Evolutionary conservation across 2,888 invertebrate genomes (phyloP).

Genomic region (Gastracanthus pulcherrimus): DNA sequence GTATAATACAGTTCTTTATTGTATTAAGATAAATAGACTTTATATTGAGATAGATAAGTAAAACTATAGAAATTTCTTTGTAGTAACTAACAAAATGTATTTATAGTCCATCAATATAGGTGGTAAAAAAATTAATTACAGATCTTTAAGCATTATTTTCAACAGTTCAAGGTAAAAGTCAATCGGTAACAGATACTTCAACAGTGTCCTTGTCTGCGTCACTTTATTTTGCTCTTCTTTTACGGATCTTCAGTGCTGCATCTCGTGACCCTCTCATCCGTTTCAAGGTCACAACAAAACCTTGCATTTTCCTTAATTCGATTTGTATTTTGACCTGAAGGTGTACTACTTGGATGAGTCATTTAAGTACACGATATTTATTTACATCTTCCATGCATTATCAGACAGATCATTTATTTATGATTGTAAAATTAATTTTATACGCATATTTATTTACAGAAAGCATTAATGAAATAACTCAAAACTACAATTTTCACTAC

Average conservation of each 20-base stretch:
- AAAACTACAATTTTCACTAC: too few relatives aligned
- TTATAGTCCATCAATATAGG: too few relatives aligned
- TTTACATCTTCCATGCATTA: too few relatives aligned
- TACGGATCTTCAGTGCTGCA: slow-evolving; percentile 18
- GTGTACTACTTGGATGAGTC: not conserved
- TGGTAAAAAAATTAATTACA: not conserved
- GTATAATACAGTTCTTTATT: too few relatives aligned
- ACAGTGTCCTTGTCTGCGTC: slow-evolving; percentile 12
- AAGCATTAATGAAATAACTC: too few relatives aligned
- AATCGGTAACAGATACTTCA: not conserved
- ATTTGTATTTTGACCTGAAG: not conserved
- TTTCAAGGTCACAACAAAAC: slow-evolving; percentile 27
- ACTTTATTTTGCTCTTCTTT: slow-evolving; percentile 20
- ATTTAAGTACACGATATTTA: not conserved
- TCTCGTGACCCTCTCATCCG: slow-evolving; percentile 18
- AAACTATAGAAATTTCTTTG: too few relatives aligned
- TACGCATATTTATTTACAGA: too few relatives aligned
- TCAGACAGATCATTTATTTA: too few relatives aligned
- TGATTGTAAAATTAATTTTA: too few relatives aligned
- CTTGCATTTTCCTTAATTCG: not conserved
- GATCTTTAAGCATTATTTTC: not conserved
- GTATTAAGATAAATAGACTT: too few relatives aligned
- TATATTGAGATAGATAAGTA: too few relatives aligned
- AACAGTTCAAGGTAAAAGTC: slow-evolving; percentile 6
- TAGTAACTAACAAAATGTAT: too few relatives aligned